Conservation (phyloP, 1,140 invertebrate genomes). For the Andrena cerasifolii region DNA sequence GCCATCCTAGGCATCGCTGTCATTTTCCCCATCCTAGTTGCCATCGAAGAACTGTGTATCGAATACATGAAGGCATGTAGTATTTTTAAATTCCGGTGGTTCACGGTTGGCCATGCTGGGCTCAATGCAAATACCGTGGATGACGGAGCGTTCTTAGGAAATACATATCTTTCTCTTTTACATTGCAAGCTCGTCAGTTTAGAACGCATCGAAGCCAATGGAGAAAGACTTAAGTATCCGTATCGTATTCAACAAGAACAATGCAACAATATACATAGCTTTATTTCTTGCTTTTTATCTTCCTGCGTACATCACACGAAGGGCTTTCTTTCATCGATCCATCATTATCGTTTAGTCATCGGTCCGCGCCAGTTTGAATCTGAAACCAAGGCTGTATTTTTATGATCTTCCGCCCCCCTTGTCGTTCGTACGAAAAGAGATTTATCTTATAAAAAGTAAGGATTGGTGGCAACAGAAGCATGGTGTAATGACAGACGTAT, state of each 20-base stretch:
- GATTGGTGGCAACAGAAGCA: conserved; percentile 15
- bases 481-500: conserved; percentile 43
- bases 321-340: conserved; percentile 14
- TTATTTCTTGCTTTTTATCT: conserved; percentile 25
- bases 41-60: conserved; percentile 8
- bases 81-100: conserved; percentile 3
- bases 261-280: not conserved
- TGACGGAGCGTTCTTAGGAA: not conserved
- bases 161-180: conserved; percentile 20
- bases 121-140: conserved; percentile 13
- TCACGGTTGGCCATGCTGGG: conserved; percentile 5
- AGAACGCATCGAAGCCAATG: too few relatives aligned
- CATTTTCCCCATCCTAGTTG: conserved; percentile 40
- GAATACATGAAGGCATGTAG: conserved; percentile 5
- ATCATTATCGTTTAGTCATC: not conserved
- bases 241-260: conserved; percentile 32
- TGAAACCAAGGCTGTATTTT: conserved; percentile 20
- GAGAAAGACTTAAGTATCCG: not conserved
- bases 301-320: conserved; percentile 3
- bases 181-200: too few relatives aligned
- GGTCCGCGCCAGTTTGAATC: not conserved
- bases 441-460: not conserved
- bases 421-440: not conserved
- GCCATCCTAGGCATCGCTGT: conserved; percentile 28
- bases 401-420: not conserved